Conservation (phyloP, 2,113 vertebrate genomes). For the Eonycteris spelaea region DNA sequence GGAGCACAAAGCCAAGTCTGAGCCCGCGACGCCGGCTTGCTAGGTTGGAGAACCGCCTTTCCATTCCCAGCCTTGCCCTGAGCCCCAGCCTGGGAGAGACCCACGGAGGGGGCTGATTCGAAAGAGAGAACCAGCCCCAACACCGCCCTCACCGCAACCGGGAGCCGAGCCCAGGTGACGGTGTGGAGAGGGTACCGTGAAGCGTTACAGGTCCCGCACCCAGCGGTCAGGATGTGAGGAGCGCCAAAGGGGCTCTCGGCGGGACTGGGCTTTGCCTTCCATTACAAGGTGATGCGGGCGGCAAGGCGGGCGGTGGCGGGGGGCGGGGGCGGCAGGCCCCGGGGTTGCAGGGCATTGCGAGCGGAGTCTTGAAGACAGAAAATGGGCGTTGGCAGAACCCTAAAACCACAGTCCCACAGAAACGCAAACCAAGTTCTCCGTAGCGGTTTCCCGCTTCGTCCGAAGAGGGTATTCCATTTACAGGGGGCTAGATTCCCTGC, state of each 20-base stretch:
- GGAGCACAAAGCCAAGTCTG: not conserved
- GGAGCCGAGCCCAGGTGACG: not conserved
- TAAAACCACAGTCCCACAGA: not conserved
- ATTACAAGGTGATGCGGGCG: not conserved
- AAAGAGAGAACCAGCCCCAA: not conserved
- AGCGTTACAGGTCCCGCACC: not conserved
- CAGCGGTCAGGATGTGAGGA: not conserved
- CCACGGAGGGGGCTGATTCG: too few relatives aligned
- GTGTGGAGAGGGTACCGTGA: not conserved
- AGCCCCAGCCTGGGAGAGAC: not conserved
- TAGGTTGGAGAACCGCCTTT: not conserved
- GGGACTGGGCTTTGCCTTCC: not conserved
- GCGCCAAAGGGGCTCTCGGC: not conserved
- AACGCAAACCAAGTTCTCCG: not conserved
- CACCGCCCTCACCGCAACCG: not conserved
- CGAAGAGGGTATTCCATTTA: conserved; percentile 58
- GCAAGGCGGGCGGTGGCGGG: not conserved
- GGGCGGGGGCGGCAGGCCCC: not conserved
- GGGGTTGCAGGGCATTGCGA: not conserved
- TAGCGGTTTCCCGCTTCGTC: conserved; percentile 24
- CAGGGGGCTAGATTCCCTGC: not conserved
- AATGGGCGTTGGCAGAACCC: not conserved
- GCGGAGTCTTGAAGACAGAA: not conserved
- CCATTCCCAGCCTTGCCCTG: too few relatives aligned
- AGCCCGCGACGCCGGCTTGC: not conserved